phyloP scores from a whole-genome alignment of 1,140 invertebrate species.

The Bombus superbus region DNA sequence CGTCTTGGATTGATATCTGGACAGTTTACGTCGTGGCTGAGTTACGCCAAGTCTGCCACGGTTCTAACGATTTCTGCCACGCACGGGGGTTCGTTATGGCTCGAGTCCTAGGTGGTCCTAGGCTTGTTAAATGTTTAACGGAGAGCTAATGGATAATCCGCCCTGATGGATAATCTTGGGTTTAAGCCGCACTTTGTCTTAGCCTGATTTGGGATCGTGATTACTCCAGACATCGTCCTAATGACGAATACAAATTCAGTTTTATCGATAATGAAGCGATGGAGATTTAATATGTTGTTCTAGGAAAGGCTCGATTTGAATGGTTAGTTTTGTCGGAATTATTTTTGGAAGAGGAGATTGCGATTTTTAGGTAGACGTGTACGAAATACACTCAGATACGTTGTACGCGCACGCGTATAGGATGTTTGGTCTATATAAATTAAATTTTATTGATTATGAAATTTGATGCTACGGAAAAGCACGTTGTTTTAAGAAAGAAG shows the following conservation, averaged over 20 bases:
- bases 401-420: no score
- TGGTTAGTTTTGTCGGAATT: neutral
- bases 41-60: neutral
- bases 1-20: slow-evolving; percentile 10
- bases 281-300: neutral
- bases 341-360: neutral
- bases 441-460: neutral
- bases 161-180: neutral
- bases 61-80: neutral
- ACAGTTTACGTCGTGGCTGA: neutral
- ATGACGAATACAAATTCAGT: neutral
- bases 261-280: neutral
- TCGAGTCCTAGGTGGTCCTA: no score
- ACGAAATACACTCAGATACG: neutral
- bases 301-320: neutral
- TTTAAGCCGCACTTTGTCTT: neutral
- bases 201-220: neutral
- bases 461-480: neutral
- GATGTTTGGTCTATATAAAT: neutral
- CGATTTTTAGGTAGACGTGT: neutral
- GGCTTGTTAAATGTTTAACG: slow-evolving; percentile 28
- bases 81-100: neutral
- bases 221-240: neutral
- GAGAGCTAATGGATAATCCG: neutral
- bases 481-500: no score